These are phyloP conservation scores for Phainopepla nitens DNA, from an alignment of 2,113 vertebrate genomes.

Conservation along the genomic window DNA sequence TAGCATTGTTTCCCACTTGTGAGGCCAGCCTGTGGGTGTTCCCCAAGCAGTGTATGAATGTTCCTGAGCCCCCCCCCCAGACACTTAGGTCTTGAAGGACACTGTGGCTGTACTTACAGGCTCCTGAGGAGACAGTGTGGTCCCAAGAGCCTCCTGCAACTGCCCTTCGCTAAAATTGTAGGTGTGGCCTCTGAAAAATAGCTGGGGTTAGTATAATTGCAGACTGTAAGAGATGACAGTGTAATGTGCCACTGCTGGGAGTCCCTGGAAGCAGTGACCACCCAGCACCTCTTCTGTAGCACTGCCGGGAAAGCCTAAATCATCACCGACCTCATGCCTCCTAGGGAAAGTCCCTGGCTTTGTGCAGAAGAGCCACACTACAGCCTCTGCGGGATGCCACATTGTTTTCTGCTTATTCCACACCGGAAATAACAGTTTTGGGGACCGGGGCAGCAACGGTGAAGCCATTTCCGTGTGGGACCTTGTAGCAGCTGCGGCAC, in stretches of 20 bases:
- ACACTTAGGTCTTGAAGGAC: neutral
- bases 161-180: neutral
- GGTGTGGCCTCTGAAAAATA: neutral
- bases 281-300: neutral
- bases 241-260: neutral
- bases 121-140: neutral
- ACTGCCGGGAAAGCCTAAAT: neutral
- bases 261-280: neutral
- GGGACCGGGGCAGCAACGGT: fast-evolving
- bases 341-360: neutral
- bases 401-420: neutral
- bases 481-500: neutral
- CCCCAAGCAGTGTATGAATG: neutral
- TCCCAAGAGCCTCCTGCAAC: neutral
- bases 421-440: neutral
- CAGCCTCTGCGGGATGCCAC: neutral
- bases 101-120: neutral
- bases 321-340: fast-evolving
- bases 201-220: neutral
- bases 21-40: neutral
- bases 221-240: neutral
- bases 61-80: neutral
- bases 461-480: neutral
- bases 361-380: neutral
- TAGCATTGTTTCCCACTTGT: neutral